Base-by-base conservation (phyloP, 2,888 invertebrate genomes). In the Stratiomys singularior region DNA sequence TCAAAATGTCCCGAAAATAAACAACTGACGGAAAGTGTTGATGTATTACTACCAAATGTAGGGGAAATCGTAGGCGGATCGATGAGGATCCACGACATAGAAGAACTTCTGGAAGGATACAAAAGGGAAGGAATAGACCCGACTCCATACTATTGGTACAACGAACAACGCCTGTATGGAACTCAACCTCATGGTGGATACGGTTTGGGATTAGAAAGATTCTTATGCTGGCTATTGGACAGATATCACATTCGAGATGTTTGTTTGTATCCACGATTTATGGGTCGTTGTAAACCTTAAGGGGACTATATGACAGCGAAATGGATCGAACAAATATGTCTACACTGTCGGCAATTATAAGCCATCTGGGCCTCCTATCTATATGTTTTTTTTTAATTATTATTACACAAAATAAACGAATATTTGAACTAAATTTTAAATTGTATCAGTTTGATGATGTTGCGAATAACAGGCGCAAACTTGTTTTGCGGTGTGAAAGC, bases 51-150 rank as follows among this genome's bases (percentile, higher is more conserved):
- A 89, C 99, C 99, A 0, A 96, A 96, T 83, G 99, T 99, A 5
- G 99, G 99, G 0, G 99, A 99, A 89, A 98, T 99, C 83, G 94
- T 99, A 9, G 99, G 99, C 15, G 99, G 98, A 0, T 99, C 98
- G 0, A 99, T 99, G 99, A 98, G 99, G 94, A 97, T 95, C 81
- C 93, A 92, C 91, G 91, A 99, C 84, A 88, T 91, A 80, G 93
- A 96, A 0, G 96, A 98, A 84, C 80, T 84, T 9, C 76, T 86
- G 60, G 72, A 88, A 88, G 91, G 90, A 0, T 99, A 97, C 88
- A 91, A 92, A 82, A 90, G 93, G 63, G 97, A 96, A 83, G 94
- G 93, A 71, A 97, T 99, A 82, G 97, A 98, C 88, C 94, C 98
- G 0, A 88, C 91, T 9, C 96, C 97, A 0, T 99, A 99, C 88